Evolutionary conservation across 2,888 invertebrate species (phyloP).

Genomic region (Agrenia bidenticulata): DNA sequence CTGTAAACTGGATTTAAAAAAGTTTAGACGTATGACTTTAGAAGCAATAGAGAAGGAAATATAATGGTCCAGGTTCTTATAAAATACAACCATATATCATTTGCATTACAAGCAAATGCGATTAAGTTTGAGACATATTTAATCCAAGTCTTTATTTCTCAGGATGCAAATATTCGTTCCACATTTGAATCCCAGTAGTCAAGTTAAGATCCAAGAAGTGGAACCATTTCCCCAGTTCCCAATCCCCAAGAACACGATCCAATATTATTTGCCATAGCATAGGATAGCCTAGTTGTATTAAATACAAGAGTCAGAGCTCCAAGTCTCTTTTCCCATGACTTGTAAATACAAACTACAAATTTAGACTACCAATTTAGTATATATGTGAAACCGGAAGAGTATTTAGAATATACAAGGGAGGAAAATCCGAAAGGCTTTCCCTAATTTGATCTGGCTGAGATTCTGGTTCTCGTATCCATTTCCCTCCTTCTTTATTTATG

Average conservation of each 20-base stretch:
- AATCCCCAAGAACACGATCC: too few species aligned
- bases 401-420: not conserved
- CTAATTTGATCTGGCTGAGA: slow-evolving; percentile 5
- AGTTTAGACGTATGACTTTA: too few species aligned
- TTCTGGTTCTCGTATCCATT: not conserved
- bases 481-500: slow-evolving; percentile 6
- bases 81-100: too few species aligned
- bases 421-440: not conserved
- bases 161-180: not conserved
- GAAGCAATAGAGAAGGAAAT: not conserved
- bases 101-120: too few species aligned
- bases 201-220: slow-evolving; percentile 4
- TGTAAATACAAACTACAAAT: not conserved
- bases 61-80: not conserved
- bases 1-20: too few species aligned
- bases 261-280: not conserved
- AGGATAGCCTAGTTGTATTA: not conserved
- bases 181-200: slow-evolving; percentile 6
- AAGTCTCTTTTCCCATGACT: not conserved
- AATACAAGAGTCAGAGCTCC: not conserved
- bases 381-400: too few species aligned
- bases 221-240: not conserved
- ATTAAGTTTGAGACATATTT: too few species aligned
- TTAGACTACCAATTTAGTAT: too few species aligned
- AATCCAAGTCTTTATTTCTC: slow-evolving; percentile 7